Evolutionary conservation across 2,888 invertebrate genomes (phyloP), one percentile per base, ranked within the genome.

Genomic region (Ochropacha duplaris): DNA sequence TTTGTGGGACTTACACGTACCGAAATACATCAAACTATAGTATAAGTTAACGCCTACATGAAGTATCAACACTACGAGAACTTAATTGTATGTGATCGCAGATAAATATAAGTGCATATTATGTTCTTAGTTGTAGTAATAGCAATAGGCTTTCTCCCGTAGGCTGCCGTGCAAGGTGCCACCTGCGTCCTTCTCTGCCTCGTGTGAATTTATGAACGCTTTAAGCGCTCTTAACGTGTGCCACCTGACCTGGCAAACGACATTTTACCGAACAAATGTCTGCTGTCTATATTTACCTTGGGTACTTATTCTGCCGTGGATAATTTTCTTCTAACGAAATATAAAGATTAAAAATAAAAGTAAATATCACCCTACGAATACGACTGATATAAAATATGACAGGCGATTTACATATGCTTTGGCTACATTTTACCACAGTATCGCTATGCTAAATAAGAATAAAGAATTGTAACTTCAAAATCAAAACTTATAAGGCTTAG

Each of bases 141-240:
- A 52, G 31, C 9, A 39, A 74, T 81, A 83, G 82, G 82, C 83
- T 80, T 76, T 78, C 74, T 71, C 71, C 68, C 72, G 63, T 60
- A 69, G 67, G 72, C 69, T 71, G 22, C 63, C 69, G 76, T 81
- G 76, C 79, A 83, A 76, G 78, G 78, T 74, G 79, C 79, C 90
- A 91, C 86, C 89, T 90, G 90, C 76, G 86, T 77, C 83, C 81
- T 83, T 78, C 78, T 79, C 83, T 82, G 83, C 83, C 79, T 79
- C 81, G 78, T 76, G 84, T 79, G 84, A 91, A 92, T 91, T 92
- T 92, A 91, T 91, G 90, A 88, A 88, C 80, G 87, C 88, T 88
- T 86, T 89, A 83, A 88, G 81, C 79, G 86, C 90, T 90, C 85
- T 87, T 87, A 90, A 81, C 89, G 84, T 85, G 83, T 86, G 89